Evolutionary conservation across 1,140 invertebrate genomes (phyloP).

Genomic region (Monomorium pharaonis): DNA sequence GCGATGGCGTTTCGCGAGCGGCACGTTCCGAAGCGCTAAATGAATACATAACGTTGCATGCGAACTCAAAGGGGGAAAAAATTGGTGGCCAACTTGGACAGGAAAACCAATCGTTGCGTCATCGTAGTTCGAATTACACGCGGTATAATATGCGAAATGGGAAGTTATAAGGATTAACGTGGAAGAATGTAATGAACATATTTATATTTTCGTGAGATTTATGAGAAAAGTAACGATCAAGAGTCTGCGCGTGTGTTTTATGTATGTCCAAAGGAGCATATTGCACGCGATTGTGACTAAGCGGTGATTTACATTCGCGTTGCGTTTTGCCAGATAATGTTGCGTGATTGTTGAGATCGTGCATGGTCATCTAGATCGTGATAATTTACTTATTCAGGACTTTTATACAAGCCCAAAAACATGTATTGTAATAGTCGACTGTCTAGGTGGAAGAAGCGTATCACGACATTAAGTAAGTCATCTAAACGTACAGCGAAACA

Average conservation of each 20-base stretch:
- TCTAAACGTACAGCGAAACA: background rate
- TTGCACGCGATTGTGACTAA: conserved; percentile 21
- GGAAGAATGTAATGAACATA: background rate
- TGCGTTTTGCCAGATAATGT: background rate
- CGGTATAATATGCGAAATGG: background rate
- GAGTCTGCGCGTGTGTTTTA: background rate
- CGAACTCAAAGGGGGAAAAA: background rate
- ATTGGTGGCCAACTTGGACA: background rate
- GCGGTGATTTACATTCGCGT: background rate
- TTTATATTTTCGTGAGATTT: background rate
- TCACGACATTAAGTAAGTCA: conserved; percentile 2
- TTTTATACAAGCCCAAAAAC: background rate
- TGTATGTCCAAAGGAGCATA: background rate
- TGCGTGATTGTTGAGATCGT: conserved; percentile 21
- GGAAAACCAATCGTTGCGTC: background rate
- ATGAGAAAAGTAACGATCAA: background rate
- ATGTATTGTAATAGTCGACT: background rate
- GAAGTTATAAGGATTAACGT: background rate
- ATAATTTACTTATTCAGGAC: conserved; percentile 19
- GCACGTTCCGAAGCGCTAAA: conserved; percentile 20
- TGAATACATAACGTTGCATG: conserved; percentile 25
- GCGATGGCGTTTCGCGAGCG: conserved; percentile 14
- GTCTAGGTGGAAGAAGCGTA: background rate
- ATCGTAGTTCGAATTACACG: background rate
- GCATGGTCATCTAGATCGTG: conserved; percentile 9